These are phyloP conservation scores for Sarcophaga bullata DNA, from an alignment of 1,140 invertebrate genomes.

Conservation along the genomic window DNA sequence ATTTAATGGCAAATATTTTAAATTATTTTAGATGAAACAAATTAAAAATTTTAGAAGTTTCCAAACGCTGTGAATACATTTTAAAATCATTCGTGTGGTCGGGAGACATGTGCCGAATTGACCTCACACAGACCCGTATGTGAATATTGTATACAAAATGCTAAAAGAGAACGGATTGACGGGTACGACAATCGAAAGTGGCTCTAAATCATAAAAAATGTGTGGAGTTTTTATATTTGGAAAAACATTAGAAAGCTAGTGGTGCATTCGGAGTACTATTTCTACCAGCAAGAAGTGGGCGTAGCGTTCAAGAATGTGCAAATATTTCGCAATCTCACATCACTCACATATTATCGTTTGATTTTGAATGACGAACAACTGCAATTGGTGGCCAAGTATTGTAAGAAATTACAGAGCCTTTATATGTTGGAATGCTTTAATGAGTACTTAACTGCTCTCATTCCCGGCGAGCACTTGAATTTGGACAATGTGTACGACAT, in stretches of 20 bases:
- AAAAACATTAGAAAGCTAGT: neutral
- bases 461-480: neutral
- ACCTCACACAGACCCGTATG: conserved; percentile 9
- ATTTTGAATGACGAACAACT: neutral
- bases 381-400: neutral
- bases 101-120: neutral
- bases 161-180: neutral
- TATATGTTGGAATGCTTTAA: neutral
- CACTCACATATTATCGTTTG: neutral
- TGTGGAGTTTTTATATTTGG: neutral
- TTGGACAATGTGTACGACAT: neutral
- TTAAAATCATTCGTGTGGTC: neutral
- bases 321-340: neutral
- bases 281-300: neutral
- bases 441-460: neutral
- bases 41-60: neutral
- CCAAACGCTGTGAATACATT: neutral
- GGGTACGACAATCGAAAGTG: neutral
- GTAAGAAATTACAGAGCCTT: neutral
- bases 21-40: conserved; percentile 20
- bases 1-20: neutral
- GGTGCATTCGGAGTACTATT: neutral
- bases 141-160: neutral
- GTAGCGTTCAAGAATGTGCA: conserved; percentile 11
- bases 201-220: neutral